These are phyloP conservation scores for Drosophila borealis DNA, from an alignment of 2,888 invertebrate genomes.

Conservation along the genomic window DNA sequence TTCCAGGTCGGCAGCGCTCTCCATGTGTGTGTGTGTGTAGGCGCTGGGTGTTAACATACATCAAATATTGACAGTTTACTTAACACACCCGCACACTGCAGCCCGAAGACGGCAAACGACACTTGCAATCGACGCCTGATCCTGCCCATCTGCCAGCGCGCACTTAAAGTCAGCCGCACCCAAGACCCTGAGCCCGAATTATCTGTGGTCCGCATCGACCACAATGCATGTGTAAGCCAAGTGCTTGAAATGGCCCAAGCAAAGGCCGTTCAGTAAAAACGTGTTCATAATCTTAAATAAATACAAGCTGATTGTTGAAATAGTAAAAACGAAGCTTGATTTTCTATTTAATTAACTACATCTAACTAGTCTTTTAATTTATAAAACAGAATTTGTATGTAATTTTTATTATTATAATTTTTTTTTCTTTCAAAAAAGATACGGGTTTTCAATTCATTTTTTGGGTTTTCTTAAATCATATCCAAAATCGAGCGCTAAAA, in stretches of 20 bases:
- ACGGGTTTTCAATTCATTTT: no score
- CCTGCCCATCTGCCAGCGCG: slow-evolving; percentile 3
- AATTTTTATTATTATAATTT: no score
- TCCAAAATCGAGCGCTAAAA: no score
- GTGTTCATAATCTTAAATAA: background rate
- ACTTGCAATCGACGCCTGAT: slow-evolving; percentile 55
- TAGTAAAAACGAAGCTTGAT: no score
- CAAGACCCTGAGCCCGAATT: slow-evolving; percentile 1
- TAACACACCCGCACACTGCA: slow-evolving; percentile 56
- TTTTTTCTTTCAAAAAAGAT: no score
- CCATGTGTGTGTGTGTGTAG: slow-evolving; percentile 32
- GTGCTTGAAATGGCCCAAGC: background rate
- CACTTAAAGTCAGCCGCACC: slow-evolving; percentile 29
- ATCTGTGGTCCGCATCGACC: slow-evolving; percentile 14
- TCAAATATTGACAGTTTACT: slow-evolving; percentile 81
- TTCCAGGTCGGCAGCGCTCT: background rate
- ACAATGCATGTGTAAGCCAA: background rate
- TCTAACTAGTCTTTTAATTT: no score
- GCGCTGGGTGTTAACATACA: slow-evolving; percentile 78
- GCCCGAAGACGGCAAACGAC: slow-evolving; percentile 29
- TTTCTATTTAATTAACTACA: no score
- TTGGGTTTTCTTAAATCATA: no score
- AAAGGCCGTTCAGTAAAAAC: background rate
- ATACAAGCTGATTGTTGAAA: background rate
- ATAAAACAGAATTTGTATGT: no score